Evolutionary conservation across 2,888 invertebrate species (phyloP).

Genomic region (Trichogramma dendrolimi): DNA sequence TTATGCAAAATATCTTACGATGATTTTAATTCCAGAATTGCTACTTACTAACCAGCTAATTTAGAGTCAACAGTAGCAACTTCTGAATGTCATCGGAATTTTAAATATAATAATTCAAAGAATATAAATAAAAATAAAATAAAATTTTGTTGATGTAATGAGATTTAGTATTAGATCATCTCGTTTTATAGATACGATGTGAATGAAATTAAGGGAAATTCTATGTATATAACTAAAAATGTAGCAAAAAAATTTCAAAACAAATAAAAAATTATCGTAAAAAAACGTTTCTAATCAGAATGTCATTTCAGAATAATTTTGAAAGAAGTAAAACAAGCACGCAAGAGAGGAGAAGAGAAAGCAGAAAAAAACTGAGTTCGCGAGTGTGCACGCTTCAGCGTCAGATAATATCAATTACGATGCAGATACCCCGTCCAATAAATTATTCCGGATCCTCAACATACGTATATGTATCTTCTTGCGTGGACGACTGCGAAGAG

Average conservation of each 20-base stretch:
- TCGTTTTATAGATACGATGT: not conserved
- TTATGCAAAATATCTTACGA: too few relatives aligned
- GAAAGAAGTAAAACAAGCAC: slow-evolving; percentile 23
- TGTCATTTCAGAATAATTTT: not conserved
- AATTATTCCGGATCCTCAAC: slow-evolving; percentile 34
- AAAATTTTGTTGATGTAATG: not conserved
- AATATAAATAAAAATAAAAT: not conserved
- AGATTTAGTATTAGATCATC: not conserved
- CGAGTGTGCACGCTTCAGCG: slow-evolving; percentile 26
- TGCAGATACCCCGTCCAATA: slow-evolving; percentile 36
- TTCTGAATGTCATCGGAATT: not conserved
- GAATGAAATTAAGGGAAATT: not conserved
- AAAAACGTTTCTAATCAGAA: too few relatives aligned
- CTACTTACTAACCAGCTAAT: too few relatives aligned
- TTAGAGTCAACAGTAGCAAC: not conserved
- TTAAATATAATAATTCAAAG: not conserved
- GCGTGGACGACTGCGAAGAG: slow-evolving; percentile 3
- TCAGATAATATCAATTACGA: slow-evolving; percentile 41
- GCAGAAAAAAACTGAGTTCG: slow-evolving; percentile 20
- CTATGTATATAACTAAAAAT: not conserved
- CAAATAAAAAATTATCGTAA: too few relatives aligned
- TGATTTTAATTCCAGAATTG: too few relatives aligned
- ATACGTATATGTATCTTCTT: too few relatives aligned
- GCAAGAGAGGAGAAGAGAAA: slow-evolving; percentile 22
- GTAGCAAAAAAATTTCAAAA: not conserved